Percentiles rank a stretch among this genome's conserved stretches.
Evolutionary conservation across 2,113 vertebrate species (phyloP).

Genomic region (Oreamnos americanus): DNA sequence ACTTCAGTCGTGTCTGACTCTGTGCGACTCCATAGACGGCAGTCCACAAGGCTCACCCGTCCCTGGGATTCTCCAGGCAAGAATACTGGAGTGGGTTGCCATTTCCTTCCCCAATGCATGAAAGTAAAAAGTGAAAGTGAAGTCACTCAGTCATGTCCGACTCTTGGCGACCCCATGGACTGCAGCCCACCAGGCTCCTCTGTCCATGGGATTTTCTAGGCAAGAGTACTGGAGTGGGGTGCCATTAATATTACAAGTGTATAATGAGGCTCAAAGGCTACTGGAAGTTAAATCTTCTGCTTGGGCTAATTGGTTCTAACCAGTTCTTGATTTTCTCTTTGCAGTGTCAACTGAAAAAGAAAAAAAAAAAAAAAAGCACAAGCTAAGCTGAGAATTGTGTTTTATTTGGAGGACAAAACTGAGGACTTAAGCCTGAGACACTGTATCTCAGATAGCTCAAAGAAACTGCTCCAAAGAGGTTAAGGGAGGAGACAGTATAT

Average conservation of each 20-base stretch:
- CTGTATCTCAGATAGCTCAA: not conserved
- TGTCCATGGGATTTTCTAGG: too few species aligned
- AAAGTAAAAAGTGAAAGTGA: too few species aligned
- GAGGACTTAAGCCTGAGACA: not conserved
- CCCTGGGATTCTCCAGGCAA: too few species aligned
- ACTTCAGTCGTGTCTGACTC: accelerated
- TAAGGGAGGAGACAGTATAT: not conserved
- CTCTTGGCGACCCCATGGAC: too few species aligned
- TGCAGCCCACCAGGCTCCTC: too few species aligned
- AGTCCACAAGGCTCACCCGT: not conserved
- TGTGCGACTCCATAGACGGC: accelerated
- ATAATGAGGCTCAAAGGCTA: not conserved
- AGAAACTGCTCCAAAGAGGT: not conserved
- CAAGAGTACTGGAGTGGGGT: too few species aligned
- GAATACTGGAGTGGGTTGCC: too few species aligned
- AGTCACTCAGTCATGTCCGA: accelerated
- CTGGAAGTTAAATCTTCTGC: not conserved
- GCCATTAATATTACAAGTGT: not conserved
- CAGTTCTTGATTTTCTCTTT: not conserved
- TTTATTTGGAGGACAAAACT: not conserved
- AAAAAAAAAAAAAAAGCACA: not conserved
- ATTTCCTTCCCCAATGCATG: too few species aligned
- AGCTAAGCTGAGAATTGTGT: not conserved
- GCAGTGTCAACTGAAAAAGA: not conserved
- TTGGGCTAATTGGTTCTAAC: not conserved